Conservation (phyloP, 2,797 vertebrate species). For the Oreochromis grahami region DNA sequence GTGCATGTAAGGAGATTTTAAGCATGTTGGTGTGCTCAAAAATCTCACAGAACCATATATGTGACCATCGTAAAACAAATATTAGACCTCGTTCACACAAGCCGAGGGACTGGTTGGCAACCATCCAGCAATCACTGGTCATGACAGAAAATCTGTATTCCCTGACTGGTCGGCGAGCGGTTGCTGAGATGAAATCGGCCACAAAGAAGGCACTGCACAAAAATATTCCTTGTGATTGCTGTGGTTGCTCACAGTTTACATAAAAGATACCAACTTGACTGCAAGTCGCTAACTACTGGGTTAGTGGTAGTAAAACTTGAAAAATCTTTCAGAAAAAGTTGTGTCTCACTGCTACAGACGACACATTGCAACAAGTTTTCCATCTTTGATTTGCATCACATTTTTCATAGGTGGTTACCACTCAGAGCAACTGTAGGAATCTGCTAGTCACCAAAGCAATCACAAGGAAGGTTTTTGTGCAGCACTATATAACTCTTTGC, state of each 20-base stretch:
- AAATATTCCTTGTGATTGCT: background rate
- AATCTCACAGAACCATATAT: background rate
- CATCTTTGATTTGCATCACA: background rate
- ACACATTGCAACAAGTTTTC: background rate
- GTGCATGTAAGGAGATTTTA: background rate
- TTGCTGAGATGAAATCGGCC: background rate
- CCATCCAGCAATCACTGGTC: background rate
- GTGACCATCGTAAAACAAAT: background rate
- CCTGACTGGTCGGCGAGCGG: background rate
- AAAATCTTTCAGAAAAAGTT: background rate
- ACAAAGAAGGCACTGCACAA: background rate
- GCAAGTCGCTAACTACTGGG: background rate
- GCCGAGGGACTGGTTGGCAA: background rate
- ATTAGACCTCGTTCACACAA: background rate
- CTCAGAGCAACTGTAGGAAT: background rate
- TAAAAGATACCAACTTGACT: background rate
- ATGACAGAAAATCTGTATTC: background rate
- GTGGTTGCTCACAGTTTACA: background rate
- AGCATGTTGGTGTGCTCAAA: background rate
- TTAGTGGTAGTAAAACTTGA: background rate
- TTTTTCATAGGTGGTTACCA: background rate
- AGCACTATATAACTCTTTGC: background rate
- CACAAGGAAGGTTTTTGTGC: background rate
- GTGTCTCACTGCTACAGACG: background rate
- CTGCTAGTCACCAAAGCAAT: background rate